A percentile compares a stretch with the other conserved stretches of the same genome.
Conservation (phyloP, 37 sponge, comb jelly and placozoan genomes). For the Beroe ovata region DNA sequence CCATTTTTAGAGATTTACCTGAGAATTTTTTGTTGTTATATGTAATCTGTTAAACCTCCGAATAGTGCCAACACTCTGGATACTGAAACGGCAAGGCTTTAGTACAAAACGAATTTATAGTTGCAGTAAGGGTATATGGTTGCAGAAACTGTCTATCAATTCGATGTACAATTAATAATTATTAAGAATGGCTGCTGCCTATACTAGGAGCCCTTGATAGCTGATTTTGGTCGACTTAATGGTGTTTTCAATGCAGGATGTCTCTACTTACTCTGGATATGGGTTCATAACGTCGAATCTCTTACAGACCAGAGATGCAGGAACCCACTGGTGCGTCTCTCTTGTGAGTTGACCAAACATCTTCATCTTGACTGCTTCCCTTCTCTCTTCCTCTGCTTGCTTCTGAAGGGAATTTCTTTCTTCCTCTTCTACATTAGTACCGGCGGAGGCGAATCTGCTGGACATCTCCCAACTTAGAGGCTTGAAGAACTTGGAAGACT, state of each 20-base stretch:
- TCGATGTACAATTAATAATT: too few species aligned
- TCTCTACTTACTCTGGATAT: slow-evolving; percentile 78
- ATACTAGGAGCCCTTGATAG: too few species aligned
- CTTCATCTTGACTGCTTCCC: slow-evolving; percentile 72
- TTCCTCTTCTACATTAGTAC: slow-evolving; percentile 30
- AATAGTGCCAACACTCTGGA: slow-evolving; percentile 7
- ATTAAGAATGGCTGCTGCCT: too few species aligned
- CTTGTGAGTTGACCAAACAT: slow-evolving; percentile 83
- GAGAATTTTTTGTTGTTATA: neutral
- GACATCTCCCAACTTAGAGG: slow-evolving; percentile 72
- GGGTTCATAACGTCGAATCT: slow-evolving; percentile 94
- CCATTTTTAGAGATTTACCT: too few species aligned
- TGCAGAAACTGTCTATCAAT: too few species aligned
- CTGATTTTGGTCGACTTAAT: neutral
- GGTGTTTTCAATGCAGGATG: neutral
- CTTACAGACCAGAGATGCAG: slow-evolving; percentile 86
- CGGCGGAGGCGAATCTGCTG: slow-evolving; percentile 71
- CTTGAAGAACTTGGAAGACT: slow-evolving; percentile 69
- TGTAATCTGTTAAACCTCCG: neutral
- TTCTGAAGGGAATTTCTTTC: slow-evolving; percentile 9
- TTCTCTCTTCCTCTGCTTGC: slow-evolving; percentile 69
- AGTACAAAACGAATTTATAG: too few species aligned
- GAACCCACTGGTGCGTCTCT: slow-evolving; percentile 86
- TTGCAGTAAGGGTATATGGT: too few species aligned
- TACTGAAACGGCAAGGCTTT: neutral